Evolutionary conservation across 2,797 vertebrate genomes (phyloP), one percentile per base, ranked within the genome.

Genomic region (Sebastes variabilis): DNA sequence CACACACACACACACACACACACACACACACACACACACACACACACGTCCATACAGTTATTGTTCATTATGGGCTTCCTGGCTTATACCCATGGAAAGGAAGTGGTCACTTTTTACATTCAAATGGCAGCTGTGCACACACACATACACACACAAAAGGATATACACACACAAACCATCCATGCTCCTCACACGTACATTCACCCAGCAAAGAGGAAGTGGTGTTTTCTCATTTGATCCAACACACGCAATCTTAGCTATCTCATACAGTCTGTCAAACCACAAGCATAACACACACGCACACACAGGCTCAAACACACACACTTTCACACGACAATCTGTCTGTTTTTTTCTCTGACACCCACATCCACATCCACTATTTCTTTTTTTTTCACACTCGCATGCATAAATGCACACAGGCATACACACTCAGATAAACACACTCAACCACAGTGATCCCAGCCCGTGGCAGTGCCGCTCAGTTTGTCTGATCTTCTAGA

Each of bases 201-300:
- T 90, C 86, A 77, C 49, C 55, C 75, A 75, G 72, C 83, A 79
- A 90, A 87, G 84, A 91, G 93, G 93, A 95, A 95, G 93, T 92
- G 85, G 90, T 92, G 91, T 93, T 91, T 90, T 91, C 80, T 91
- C 83, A 87, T 88, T 87, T 90, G 75, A 81, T 84, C 84, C 82
- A 62, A 77, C 90, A 83, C 93, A 94, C 88, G 92, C 93, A 89
- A 90, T 82, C 83, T 80, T 80, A 74, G 81, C 52, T 87, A 80
- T 88, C 81, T 82, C 85, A 82, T 79, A 83, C 60, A 83, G 82
- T 67, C 66, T 77, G 74, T 85, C 82, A 87, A 79, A 90, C 90
- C 86, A 36, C 87, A 91, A 80, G 64, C 80, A 87, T 71, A 81
- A 81, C 34, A 87, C 80, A 55, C 61, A 85, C 69, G 20, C 88